Evolutionary conservation across 1,140 invertebrate species (phyloP).

Genomic region (Tribolium castaneum): DNA sequence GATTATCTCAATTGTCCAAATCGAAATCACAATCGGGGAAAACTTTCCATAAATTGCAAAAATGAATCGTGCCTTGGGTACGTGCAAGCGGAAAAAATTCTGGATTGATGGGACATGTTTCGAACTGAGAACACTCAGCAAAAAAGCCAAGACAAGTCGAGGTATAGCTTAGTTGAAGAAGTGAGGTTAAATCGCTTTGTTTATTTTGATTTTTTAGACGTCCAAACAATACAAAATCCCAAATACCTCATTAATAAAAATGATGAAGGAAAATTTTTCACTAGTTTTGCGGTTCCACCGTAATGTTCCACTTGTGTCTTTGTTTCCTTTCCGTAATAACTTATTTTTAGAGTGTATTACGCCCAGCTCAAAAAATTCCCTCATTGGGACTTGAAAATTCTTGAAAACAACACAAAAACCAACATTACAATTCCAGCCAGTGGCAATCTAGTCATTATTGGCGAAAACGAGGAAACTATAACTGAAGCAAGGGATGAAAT

Average conservation of each 20-base stretch:
- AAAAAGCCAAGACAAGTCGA: slow-evolving; percentile 20
- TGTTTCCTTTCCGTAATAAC: background rate
- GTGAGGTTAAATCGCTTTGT: slow-evolving; percentile 36
- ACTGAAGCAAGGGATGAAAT: slow-evolving; percentile 74
- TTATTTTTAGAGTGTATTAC: slow-evolving; percentile 48
- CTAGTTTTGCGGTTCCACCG: slow-evolving; percentile 53
- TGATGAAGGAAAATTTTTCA: slow-evolving; percentile 48
- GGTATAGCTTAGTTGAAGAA: slow-evolving; percentile 5
- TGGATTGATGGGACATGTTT: slow-evolving; percentile 60
- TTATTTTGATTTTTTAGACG: slow-evolving; percentile 39
- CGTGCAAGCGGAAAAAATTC: slow-evolving; percentile 44
- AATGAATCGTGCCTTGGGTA: slow-evolving; percentile 28
- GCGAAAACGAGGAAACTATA: slow-evolving; percentile 69
- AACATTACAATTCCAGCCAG: slow-evolving; percentile 72
- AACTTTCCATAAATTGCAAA: background rate
- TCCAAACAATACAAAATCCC: background rate
- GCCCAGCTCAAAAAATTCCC: slow-evolving; percentile 38
- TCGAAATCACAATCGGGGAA: background rate
- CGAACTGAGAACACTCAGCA: slow-evolving; percentile 41
- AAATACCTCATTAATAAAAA: slow-evolving; percentile 42
- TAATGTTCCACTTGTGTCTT: slow-evolving; percentile 29
- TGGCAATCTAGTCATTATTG: slow-evolving; percentile 67
- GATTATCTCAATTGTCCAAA: background rate
- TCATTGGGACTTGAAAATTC: slow-evolving; percentile 56
- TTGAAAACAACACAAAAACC: slow-evolving; percentile 78